These are phyloP conservation scores for Acyrthosiphon pisum DNA, from an alignment of 1,140 invertebrate species.

Conservation along the genomic window DNA sequence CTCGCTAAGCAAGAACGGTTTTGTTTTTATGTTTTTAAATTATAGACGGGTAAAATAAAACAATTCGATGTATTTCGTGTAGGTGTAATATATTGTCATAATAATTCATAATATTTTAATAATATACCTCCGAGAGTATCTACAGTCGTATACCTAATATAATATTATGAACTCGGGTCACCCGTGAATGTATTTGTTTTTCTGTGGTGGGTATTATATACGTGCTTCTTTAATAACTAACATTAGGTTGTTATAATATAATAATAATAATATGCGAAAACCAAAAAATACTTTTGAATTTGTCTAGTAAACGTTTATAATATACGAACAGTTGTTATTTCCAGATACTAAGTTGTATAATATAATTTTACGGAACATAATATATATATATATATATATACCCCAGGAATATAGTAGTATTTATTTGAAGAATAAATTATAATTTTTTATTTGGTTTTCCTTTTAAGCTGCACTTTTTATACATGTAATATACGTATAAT, in stretches of 20 bases:
- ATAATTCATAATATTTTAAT: too few species aligned
- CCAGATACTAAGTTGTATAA: not conserved
- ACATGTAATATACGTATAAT: not conserved
- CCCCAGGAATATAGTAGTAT: not conserved
- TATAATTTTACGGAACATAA: too few species aligned
- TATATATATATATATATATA: not conserved
- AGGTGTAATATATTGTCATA: too few species aligned
- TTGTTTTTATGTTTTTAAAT: not conserved
- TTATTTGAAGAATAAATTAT: not conserved
- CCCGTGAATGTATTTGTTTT: not conserved
- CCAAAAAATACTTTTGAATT: too few species aligned
- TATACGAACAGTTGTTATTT: not conserved
- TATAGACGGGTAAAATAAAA: not conserved
- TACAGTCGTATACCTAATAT: too few species aligned
- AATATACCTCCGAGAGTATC: not conserved
- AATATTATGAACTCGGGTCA: not conserved
- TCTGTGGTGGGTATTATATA: too few species aligned
- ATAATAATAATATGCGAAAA: not conserved
- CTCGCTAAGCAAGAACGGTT: not conserved
- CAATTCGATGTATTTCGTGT: not conserved
- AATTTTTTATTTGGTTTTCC: not conserved
- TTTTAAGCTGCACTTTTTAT: not conserved
- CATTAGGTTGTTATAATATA: too few species aligned
- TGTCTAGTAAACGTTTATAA: not conserved
- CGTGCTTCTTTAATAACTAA: not conserved